These are phyloP conservation scores for Lithobates pipiens DNA, from an alignment of 2,797 vertebrate genomes.

Conservation along the genomic window DNA sequence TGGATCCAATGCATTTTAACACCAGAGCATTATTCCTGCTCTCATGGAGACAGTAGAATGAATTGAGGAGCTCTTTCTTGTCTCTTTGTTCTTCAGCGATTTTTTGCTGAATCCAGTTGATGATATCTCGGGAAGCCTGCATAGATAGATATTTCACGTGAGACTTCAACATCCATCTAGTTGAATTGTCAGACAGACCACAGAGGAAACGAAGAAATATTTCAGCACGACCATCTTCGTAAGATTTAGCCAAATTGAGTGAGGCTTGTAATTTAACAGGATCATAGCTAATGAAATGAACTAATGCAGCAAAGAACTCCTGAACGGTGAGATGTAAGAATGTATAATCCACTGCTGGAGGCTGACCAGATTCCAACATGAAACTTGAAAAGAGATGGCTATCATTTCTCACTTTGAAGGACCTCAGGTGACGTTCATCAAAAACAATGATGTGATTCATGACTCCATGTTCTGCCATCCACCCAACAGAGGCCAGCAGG, in stretches of 20 bases:
- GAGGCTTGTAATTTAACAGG: background rate
- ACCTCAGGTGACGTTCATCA: background rate
- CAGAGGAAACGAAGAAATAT: slow-evolving; percentile 42
- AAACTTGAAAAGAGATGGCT: background rate
- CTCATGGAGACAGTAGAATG: background rate
- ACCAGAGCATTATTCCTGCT: background rate
- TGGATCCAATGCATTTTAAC: background rate
- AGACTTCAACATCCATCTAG: background rate
- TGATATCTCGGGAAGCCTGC: background rate
- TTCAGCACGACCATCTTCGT: slow-evolving; percentile 21
- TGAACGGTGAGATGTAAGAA: slow-evolving; percentile 39
- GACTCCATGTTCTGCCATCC: slow-evolving; percentile 12
- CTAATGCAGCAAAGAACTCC: slow-evolving; percentile 17
- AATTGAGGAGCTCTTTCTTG: background rate
- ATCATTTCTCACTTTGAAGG: background rate
- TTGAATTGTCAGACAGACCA: slow-evolving; percentile 11
- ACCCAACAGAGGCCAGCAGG: background rate
- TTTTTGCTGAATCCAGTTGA: background rate
- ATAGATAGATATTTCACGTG: background rate
- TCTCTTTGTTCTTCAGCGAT: background rate
- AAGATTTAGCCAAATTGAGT: background rate
- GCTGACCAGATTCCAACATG: slow-evolving; percentile 10
- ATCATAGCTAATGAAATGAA: slow-evolving; percentile 6
- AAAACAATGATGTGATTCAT: background rate
- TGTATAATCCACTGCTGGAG: background rate